Conservation (phyloP, 2,113 vertebrate species). For the Eulemur macaco region DNA sequence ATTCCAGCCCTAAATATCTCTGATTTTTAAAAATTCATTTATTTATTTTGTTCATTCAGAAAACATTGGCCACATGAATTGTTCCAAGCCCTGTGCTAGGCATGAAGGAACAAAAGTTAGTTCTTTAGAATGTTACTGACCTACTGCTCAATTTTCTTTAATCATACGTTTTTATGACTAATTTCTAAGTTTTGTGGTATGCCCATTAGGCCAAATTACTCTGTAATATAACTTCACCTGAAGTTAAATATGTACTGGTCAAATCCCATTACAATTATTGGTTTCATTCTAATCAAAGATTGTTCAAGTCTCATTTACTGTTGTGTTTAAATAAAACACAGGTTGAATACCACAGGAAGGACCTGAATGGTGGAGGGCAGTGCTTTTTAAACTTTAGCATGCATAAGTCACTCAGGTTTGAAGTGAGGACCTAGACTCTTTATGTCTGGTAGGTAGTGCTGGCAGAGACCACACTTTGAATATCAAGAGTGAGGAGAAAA, state of each 20-base stretch:
- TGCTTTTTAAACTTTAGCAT: neutral
- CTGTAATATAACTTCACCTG: neutral
- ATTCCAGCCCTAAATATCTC: neutral
- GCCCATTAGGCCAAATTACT: neutral
- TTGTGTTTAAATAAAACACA: neutral
- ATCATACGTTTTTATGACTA: constrained; percentile 32
- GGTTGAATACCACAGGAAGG: neutral
- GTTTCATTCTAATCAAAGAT: constrained; percentile 12
- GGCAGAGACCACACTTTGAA: neutral
- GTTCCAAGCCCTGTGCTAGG: neutral
- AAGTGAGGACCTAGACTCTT: neutral
- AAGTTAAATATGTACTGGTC: neutral
- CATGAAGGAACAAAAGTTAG: constrained; percentile 26
- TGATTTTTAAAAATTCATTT: constrained; percentile 14
- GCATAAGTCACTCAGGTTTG: neutral
- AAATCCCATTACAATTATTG: neutral
- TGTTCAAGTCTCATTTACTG: constrained; percentile 5
- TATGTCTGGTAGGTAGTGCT: neutral
- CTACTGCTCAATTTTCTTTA: neutral
- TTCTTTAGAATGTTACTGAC: neutral
- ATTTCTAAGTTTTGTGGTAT: neutral
- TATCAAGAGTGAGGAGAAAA: neutral
- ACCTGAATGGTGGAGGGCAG: neutral
- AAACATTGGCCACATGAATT: neutral
- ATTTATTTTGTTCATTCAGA: neutral